These are phyloP conservation scores for Agapornis canus DNA, from an alignment of 2,797 vertebrate genomes.

Conservation along the genomic window DNA sequence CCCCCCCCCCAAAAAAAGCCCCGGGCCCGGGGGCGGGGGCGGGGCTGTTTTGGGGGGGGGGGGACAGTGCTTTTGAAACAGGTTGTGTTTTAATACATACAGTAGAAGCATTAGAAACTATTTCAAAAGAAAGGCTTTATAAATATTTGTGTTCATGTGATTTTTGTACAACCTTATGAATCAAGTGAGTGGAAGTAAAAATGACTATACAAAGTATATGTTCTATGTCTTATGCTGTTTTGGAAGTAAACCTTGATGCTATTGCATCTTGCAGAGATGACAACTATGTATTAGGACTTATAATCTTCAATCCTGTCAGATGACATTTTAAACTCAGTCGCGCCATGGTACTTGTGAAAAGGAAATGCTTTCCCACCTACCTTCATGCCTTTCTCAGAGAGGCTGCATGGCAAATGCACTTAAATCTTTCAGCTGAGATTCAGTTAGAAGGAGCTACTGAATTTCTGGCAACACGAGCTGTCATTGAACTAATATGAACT, in stretches of 20 bases:
- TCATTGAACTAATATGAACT: conserved; percentile 62
- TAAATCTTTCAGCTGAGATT: neutral
- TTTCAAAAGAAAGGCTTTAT: neutral
- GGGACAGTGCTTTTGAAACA: neutral
- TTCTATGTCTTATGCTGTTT: neutral
- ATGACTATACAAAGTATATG: neutral
- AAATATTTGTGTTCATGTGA: neutral
- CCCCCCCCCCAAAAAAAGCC: too few relatives aligned
- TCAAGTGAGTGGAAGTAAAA: neutral
- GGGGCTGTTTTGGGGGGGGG: too few relatives aligned
- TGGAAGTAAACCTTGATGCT: neutral
- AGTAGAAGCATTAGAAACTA: neutral
- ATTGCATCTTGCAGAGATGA: neutral
- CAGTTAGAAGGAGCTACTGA: conserved; percentile 20
- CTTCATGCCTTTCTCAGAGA: neutral
- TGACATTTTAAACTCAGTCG: neutral
- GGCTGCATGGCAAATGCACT: neutral
- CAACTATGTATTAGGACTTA: neutral
- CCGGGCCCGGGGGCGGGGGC: too few relatives aligned
- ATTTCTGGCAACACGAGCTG: neutral
- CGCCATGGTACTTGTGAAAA: neutral
- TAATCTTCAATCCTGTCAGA: neutral
- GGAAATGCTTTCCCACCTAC: neutral
- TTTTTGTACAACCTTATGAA: neutral
- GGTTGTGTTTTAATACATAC: neutral